Percentiles rank a stretch among this genome's conserved stretches.
Evolutionary conservation across 2,797 vertebrate species (phyloP).

Genomic region (Anabas testudineus): DNA sequence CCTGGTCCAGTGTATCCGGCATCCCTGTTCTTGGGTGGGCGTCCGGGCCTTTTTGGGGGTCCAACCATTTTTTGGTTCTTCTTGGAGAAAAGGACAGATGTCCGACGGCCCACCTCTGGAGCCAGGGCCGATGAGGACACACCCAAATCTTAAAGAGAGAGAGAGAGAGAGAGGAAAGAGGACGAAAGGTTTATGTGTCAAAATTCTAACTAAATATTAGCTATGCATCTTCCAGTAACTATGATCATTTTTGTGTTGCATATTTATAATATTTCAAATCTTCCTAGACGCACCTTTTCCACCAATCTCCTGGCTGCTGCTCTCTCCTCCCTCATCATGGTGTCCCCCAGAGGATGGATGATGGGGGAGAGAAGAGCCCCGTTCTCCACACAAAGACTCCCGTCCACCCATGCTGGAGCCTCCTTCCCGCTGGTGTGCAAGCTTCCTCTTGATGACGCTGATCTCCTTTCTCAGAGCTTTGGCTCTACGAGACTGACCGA

Average conservation of each 20-base stretch:
- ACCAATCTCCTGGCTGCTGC: conserved; percentile 97
- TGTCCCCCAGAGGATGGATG: conserved; percentile 87
- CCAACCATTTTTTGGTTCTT: conserved; percentile 97
- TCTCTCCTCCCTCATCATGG: conserved; percentile 96
- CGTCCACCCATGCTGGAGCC: conserved; percentile 84
- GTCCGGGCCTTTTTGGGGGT: conserved; percentile 95
- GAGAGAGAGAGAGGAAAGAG: too few species aligned
- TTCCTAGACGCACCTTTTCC: conserved; percentile 88
- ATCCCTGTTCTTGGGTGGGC: conserved; percentile 97
- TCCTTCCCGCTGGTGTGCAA: conserved; percentile 92
- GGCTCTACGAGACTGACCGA: conserved; percentile 92
- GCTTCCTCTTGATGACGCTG: conserved; percentile 93
- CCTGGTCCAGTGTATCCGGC: conserved; percentile 83
- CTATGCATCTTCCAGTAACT: not conserved
- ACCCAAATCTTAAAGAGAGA: conserved; percentile 84
- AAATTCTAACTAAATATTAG: not conserved
- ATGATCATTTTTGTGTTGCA: not conserved
- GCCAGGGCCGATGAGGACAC: conserved; percentile 92
- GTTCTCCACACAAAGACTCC: conserved; percentile 85
- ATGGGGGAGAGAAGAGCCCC: conserved; percentile 80
- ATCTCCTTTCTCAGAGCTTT: conserved; percentile 98
- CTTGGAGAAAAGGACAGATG: conserved; percentile 98
- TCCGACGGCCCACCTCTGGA: conserved; percentile 97
- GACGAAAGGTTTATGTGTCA: not conserved
- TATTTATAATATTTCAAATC: not conserved